phyloP scores from a whole-genome alignment of 2,888 invertebrate species.

The Kryphioiulus occultus region DNA sequence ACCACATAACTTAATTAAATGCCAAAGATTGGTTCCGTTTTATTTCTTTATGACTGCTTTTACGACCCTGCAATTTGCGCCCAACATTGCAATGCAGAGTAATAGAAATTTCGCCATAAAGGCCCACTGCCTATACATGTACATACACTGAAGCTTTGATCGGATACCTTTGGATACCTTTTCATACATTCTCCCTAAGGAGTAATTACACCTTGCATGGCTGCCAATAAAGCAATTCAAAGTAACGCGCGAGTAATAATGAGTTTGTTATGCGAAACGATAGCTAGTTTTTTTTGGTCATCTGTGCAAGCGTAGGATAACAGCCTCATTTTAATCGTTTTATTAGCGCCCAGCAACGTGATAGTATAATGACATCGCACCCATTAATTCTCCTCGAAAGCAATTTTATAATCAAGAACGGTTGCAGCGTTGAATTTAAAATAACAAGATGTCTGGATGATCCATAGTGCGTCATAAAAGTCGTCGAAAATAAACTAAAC shows the following conservation, averaged over 20 bases:
- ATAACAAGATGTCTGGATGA: background rate
- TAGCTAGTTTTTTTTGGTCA: background rate
- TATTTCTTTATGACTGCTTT: background rate
- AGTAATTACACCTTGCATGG: background rate
- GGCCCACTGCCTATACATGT: no score
- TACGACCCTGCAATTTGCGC: background rate
- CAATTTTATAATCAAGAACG: conserved; percentile 5
- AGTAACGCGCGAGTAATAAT: background rate
- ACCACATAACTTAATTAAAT: background rate
- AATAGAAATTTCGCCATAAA: background rate
- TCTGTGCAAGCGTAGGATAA: background rate
- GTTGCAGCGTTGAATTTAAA: background rate
- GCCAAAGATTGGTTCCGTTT: background rate
- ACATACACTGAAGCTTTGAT: background rate
- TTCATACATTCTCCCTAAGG: background rate
- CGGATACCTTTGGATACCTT: background rate
- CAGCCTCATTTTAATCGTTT: background rate
- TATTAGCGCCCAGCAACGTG: background rate
- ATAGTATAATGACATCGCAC: background rate
- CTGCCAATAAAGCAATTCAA: background rate
- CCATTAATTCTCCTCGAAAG: background rate
- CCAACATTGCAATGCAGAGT: background rate
- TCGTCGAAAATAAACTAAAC: no score
- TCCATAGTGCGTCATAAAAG: background rate
- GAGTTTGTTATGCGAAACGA: background rate